Percentiles rank a stretch among this genome's conserved stretches.
phyloP scores from a whole-genome alignment of 2,797 vertebrate genomes.

The Muscicapa striata region DNA sequence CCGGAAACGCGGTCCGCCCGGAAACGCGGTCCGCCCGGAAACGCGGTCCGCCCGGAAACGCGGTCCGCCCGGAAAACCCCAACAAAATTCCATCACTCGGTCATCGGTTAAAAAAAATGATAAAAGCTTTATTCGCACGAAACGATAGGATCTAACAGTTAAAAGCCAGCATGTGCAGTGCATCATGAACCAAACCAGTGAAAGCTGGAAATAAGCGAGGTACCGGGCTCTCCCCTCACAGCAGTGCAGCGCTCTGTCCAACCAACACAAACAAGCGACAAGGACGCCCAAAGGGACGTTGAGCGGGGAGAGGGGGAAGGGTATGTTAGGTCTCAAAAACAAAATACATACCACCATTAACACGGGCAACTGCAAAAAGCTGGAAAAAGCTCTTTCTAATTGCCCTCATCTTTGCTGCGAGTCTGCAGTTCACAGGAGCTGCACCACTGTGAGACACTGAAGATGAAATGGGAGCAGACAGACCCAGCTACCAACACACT shows the following conservation, averaged over 20 bases:
- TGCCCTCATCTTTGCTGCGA: neutral
- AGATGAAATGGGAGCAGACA: rapidly evolving
- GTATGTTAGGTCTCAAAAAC: neutral
- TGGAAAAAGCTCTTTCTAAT: neutral
- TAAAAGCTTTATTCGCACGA: constrained; percentile 75
- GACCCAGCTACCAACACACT: neutral
- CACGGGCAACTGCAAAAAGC: neutral
- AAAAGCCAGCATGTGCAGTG: neutral
- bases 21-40: neutral
- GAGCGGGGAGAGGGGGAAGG: neutral
- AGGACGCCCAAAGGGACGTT: neutral
- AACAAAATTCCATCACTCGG: neutral
- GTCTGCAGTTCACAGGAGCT: neutral
- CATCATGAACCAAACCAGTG: neutral
- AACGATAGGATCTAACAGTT: neutral
- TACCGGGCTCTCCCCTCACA: rapidly evolving
- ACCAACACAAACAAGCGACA: rapidly evolving
- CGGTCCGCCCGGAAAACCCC: neutral
- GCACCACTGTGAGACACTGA: too few species aligned
- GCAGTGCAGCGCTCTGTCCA: neutral
- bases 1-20: neutral
- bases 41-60: neutral
- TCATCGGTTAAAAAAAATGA: neutral
- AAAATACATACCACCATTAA: neutral
- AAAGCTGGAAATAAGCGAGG: neutral